Percentiles rank a stretch among this genome's conserved stretches.
Evolutionary conservation across 2,797 vertebrate genomes (phyloP).

Genomic region (Pseudomugil gertrudae): DNA sequence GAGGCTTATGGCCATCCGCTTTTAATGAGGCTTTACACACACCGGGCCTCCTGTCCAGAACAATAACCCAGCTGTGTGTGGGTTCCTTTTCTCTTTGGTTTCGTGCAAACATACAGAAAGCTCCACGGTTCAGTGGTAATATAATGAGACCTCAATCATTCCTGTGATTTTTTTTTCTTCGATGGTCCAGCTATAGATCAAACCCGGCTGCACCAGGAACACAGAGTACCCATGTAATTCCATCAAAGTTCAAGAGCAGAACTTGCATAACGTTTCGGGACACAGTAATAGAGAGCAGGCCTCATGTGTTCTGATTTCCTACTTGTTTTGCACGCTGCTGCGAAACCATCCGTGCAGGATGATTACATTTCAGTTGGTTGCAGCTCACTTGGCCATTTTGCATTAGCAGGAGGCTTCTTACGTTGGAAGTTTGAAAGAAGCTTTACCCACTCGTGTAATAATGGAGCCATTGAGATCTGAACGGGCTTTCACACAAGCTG

Average conservation of each 20-base stretch:
- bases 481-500: constrained; percentile 62
- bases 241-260: constrained; percentile 28
- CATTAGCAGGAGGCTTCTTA: constrained; percentile 57
- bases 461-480: constrained; percentile 75
- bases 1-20: constrained; percentile 67
- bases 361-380: constrained; percentile 55
- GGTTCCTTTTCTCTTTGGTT: constrained; percentile 37
- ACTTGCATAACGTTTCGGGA: constrained; percentile 30
- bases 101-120: constrained; percentile 31
- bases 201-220: constrained; percentile 16
- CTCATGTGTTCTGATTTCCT: constrained; percentile 22
- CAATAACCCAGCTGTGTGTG: constrained; percentile 71
- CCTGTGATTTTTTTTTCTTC: constrained; percentile 13
- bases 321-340: constrained; percentile 22
- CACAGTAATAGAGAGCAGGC: neutral
- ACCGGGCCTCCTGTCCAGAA: constrained; percentile 41
- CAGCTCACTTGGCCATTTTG: constrained; percentile 41
- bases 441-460: constrained; percentile 69
- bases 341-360: constrained; percentile 30
- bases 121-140: constrained; percentile 50
- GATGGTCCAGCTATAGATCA: constrained; percentile 15
- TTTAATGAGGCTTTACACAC: constrained; percentile 70
- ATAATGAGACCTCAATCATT: constrained; percentile 23
- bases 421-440: constrained; percentile 79
- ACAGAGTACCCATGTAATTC: constrained; percentile 50